A percentile compares a stretch with the other conserved stretches of the same genome.
Evolutionary conservation across 2,113 vertebrate genomes (phyloP).

Genomic region (Monopterus albus): DNA sequence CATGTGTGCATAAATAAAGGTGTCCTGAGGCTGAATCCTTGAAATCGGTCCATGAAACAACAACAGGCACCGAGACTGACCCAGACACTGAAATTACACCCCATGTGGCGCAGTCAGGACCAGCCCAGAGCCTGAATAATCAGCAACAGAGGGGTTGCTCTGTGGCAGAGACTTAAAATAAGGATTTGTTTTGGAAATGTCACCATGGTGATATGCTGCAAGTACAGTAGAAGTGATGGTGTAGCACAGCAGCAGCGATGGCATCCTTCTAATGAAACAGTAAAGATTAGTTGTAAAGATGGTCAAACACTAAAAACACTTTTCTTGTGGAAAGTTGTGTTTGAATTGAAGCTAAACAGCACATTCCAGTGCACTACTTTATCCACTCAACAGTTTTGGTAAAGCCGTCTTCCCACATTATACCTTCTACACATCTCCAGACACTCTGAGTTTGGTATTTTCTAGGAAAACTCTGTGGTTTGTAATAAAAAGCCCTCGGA

Average conservation of each 20-base stretch:
- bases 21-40: slow-evolving; percentile 32
- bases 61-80: slow-evolving; percentile 32
- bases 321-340: background rate
- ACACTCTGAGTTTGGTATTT: slow-evolving; percentile 9
- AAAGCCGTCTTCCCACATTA: slow-evolving; percentile 42
- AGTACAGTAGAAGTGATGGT: too few relatives aligned
- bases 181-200: background rate
- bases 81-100: slow-evolving; percentile 76
- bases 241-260: too few relatives aligned
- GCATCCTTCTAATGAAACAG: background rate
- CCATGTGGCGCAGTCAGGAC: slow-evolving; percentile 1
- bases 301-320: background rate
- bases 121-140: slow-evolving; percentile 18
- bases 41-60: slow-evolving; percentile 27
- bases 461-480: slow-evolving; percentile 62
- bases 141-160: background rate
- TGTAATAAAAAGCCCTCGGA: slow-evolving; percentile 44
- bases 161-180: background rate
- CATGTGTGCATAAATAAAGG: slow-evolving; percentile 42
- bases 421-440: slow-evolving; percentile 26
- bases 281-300: background rate
- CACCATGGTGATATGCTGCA: background rate
- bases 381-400: slow-evolving; percentile 24
- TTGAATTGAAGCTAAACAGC: slow-evolving; percentile 8
- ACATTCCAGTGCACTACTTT: background rate